phyloP scores from a whole-genome alignment of 2,113 vertebrate genomes.

The Phoxinus phoxinus region DNA sequence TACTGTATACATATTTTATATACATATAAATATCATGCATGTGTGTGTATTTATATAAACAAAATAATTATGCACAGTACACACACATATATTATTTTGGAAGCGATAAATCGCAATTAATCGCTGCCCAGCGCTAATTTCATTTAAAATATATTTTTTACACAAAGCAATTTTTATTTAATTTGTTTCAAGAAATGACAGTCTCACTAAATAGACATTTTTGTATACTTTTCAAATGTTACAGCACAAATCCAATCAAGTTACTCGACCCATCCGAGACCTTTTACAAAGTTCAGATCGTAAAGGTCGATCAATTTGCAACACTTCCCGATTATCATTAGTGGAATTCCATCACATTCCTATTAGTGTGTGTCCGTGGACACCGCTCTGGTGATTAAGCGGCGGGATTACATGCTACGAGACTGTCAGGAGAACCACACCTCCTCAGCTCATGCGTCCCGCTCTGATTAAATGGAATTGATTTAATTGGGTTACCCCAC shows the following conservation, averaged over 20 bases:
- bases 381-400: conserved; percentile 58
- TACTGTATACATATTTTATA: too few species aligned
- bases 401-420: conserved; percentile 64
- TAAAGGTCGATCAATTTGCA: background rate
- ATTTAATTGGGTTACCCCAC: conserved; percentile 74
- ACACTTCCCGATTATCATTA: conserved; percentile 50
- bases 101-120: too few species aligned
- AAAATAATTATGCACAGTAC: too few species aligned
- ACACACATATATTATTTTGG: too few species aligned
- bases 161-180: background rate
- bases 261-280: conserved; percentile 57
- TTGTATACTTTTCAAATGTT: background rate
- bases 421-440: conserved; percentile 65
- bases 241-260: background rate
- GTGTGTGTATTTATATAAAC: too few species aligned
- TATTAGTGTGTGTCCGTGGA: conserved; percentile 60
- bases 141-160: background rate
- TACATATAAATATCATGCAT: too few species aligned
- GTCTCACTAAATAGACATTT: background rate
- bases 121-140: too few species aligned
- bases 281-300: background rate
- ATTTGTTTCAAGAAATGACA: background rate
- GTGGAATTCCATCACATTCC: conserved; percentile 55
- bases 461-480: conserved; percentile 73
- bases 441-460: conserved; percentile 61